phyloP scores from a whole-genome alignment of 2,113 vertebrate species.

The Ptilorrhoa leucosticta region DNA sequence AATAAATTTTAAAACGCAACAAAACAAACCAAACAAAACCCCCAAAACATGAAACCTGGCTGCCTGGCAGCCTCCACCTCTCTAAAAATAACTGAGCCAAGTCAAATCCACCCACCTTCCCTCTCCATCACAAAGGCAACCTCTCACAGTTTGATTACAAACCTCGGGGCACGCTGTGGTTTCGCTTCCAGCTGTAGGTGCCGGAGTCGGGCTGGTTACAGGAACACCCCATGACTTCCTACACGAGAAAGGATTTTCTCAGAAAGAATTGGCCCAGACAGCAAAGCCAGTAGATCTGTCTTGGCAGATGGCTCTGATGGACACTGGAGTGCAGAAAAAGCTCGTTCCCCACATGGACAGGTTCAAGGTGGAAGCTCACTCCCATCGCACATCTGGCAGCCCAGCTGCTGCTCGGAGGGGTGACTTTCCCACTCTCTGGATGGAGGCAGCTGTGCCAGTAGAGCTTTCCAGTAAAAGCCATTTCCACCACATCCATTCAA shows the following conservation, averaged over 20 bases:
- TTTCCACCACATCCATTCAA: not conserved
- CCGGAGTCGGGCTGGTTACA: not conserved
- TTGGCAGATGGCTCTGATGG: not conserved
- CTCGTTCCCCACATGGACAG: not conserved
- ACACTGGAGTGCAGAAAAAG: not conserved
- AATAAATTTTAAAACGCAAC: not conserved
- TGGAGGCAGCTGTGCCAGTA: not conserved
- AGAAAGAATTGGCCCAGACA: not conserved
- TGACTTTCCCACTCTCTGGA: not conserved
- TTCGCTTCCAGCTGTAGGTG: not conserved
- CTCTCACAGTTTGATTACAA: not conserved
- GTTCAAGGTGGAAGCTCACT: not conserved
- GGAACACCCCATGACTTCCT: not conserved
- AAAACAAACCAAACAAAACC: not conserved
- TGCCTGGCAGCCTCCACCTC: not conserved
- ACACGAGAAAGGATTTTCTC: not conserved
- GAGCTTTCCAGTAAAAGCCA: not conserved
- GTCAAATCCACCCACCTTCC: not conserved
- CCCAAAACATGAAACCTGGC: not conserved
- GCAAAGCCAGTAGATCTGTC: not conserved
- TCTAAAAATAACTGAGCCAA: constrained; percentile 11
- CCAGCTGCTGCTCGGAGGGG: not conserved
- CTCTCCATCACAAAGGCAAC: not conserved
- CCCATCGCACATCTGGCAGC: not conserved
- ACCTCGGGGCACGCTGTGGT: not conserved